These are phyloP conservation scores for Agrotis segetum DNA, from an alignment of 2,888 invertebrate genomes.

Conservation along the genomic window DNA sequence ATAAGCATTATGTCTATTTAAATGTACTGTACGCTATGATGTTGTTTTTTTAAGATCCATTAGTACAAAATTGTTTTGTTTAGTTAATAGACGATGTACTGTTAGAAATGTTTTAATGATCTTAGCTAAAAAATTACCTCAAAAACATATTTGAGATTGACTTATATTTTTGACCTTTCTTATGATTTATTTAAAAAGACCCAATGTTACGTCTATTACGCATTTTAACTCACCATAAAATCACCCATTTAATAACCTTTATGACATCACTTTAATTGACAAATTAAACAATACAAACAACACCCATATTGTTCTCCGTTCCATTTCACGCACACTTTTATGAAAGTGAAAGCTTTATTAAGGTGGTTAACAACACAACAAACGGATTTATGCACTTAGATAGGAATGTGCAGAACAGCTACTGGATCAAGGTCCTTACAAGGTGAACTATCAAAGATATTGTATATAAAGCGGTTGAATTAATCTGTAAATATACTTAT, in stretches of 20 bases:
- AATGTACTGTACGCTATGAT: not conserved
- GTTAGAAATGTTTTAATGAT: not conserved
- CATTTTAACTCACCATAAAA: constrained; percentile 3
- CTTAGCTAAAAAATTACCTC: not conserved
- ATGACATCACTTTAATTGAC: constrained; percentile 26
- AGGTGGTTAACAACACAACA: constrained; percentile 48
- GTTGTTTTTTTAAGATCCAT: not conserved
- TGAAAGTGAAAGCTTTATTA: constrained; percentile 66
- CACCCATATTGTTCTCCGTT: constrained; percentile 59
- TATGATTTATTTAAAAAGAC: no score
- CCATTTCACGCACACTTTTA: constrained; percentile 59
- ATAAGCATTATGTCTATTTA: constrained; percentile 24
- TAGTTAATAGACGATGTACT: not conserved
- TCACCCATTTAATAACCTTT: constrained; percentile 10
- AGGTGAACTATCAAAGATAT: constrained; percentile 52
- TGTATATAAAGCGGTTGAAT: constrained; percentile 33
- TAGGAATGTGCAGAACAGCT: constrained; percentile 61
- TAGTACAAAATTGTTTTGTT: not conserved
- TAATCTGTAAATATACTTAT: not conserved
- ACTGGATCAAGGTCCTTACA: constrained; percentile 61
- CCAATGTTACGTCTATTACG: not conserved
- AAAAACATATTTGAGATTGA: no score
- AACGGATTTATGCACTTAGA: constrained; percentile 57
- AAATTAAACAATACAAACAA: constrained; percentile 33
- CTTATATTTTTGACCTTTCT: not conserved